These are phyloP conservation scores for Wiebesia pumilae DNA, from an alignment of 1,140 invertebrate genomes.

Conservation along the genomic window DNA sequence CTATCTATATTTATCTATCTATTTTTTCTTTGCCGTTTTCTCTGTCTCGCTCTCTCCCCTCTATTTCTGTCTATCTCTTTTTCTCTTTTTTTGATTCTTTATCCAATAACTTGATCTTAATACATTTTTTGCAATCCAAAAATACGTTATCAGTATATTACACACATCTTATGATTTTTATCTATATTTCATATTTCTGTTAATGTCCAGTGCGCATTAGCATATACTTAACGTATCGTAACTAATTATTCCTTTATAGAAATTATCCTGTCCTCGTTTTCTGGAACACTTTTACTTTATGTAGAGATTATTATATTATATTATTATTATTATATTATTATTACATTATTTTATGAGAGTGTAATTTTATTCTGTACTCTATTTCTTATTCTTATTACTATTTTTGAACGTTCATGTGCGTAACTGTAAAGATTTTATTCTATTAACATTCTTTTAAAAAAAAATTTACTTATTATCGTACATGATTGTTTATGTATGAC, in stretches of 20 bases:
- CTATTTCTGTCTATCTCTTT: constrained; percentile 51
- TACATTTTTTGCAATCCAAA: constrained; percentile 38
- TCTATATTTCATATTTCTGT: constrained; percentile 13
- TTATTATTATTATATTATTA: no score
- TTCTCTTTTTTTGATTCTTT: constrained; percentile 51
- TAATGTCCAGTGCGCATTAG: constrained; percentile 43
- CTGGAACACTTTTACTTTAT: background rate
- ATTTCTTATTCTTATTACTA: constrained; percentile 1
- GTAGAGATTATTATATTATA: no score
- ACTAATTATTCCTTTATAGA: constrained; percentile 34
- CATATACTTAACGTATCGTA: constrained; percentile 40
- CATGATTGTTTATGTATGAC: background rate
- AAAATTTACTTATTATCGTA: background rate
- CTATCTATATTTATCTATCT: constrained; percentile 46
- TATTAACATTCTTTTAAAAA: background rate
- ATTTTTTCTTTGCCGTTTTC: constrained; percentile 46
- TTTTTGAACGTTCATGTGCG: constrained; percentile 38
- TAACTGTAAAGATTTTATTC: background rate
- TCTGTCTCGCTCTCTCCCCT: constrained; percentile 53
- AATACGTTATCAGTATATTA: background rate
- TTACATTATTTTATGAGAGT: no score
- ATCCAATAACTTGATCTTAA: constrained; percentile 51
- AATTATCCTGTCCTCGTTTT: constrained; percentile 22
- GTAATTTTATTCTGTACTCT: constrained; percentile 18
- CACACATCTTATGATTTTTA: constrained; percentile 28